A percentile compares a stretch with the other conserved stretches of the same genome.
phyloP scores from a whole-genome alignment of 2,113 vertebrate species.

The Danionella cerebrum region DNA sequence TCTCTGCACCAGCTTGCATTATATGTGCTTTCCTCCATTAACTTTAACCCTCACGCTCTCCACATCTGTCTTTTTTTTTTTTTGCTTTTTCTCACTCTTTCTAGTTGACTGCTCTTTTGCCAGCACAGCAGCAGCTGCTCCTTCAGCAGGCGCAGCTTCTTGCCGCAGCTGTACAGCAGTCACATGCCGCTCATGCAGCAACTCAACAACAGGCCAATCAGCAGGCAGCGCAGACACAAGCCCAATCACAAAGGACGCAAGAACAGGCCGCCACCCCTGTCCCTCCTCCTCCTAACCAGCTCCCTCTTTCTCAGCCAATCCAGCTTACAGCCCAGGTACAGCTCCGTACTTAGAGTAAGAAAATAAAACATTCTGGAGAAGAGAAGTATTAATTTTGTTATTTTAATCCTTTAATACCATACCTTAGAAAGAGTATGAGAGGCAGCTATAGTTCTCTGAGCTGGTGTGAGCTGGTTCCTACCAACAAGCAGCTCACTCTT shows the following conservation, averaged over 20 bases:
- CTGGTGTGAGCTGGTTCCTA: too few species aligned
- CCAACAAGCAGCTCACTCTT: too few species aligned
- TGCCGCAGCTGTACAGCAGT: constrained; percentile 77
- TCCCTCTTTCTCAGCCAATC: constrained; percentile 86
- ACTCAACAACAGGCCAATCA: constrained; percentile 59
- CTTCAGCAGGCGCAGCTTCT: constrained; percentile 86
- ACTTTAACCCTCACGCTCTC: constrained; percentile 5
- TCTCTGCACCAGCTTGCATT: neutral
- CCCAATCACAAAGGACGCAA: constrained; percentile 65
- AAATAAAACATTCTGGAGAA: too few species aligned
- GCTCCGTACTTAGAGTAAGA: neutral
- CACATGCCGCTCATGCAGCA: constrained; percentile 61
- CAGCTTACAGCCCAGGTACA: constrained; percentile 92
- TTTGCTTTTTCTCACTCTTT: neutral
- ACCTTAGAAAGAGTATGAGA: too few species aligned
- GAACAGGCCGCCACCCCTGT: constrained; percentile 66
- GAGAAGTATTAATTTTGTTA: too few species aligned
- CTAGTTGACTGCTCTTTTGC: constrained; percentile 81
- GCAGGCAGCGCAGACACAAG: constrained; percentile 60
- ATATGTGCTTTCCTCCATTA: neutral
- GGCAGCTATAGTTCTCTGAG: too few species aligned
- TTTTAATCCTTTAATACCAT: too few species aligned
- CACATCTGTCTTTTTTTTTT: neutral
- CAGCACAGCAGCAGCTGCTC: constrained; percentile 83
- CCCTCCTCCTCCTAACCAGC: constrained; percentile 75